Base-by-base conservation (phyloP, 30 jellyfish, hydroid and myxozoan species). In the Sanderia malayensis region DNA sequence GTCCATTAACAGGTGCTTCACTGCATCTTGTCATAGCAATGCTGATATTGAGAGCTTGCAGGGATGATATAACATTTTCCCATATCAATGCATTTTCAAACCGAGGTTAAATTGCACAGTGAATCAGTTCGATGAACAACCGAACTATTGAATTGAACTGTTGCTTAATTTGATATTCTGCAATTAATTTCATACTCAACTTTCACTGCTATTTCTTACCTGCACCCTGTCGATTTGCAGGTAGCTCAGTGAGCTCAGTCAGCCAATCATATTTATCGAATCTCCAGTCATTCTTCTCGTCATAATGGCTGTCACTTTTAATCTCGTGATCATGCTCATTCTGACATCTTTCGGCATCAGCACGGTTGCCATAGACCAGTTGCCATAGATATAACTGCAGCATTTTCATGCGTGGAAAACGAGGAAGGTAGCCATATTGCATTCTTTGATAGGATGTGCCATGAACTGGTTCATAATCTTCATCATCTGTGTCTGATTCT, bases 361-460 rank as follows among this genome's bases (percentile, higher is more conserved):
- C 90, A 9, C 46, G 64, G 15, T 72, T 63, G 67, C 97, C 97
- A 71, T 89, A 82, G n/a, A 89, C 95, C 21, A 82, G 65, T 37
- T 76, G 84, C 97, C 97, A 89, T 15, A 89, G 77, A 63, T 34
- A 89, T 4, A 81, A 18, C 23, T 89, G 95, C 41, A 89, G 74
- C 31, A 34, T 47, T 11, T 76, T 80, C 20, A 82, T 31, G 1
- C 93, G 86, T 13, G 81, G 92, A 44, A 89, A 89, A 21, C 97
- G 93, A 34, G 93, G 80, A 63, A 71, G 67, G 72, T 57, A 29
- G 3, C 93, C 93, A 70, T 71, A 70, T 22, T 58, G 81, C 2
- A 27, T 83, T 20, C 85, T 49, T 24, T 81, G 85, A 37, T 44
- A 34, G 19, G 65, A 60, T 0, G 80, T 23, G 2, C 81, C 93